Percentiles rank a stretch among this genome's conserved stretches.
Conservation (phyloP, 53 echinoderm and acorn worm genomes). For the Apostichopus leukothele region DNA sequence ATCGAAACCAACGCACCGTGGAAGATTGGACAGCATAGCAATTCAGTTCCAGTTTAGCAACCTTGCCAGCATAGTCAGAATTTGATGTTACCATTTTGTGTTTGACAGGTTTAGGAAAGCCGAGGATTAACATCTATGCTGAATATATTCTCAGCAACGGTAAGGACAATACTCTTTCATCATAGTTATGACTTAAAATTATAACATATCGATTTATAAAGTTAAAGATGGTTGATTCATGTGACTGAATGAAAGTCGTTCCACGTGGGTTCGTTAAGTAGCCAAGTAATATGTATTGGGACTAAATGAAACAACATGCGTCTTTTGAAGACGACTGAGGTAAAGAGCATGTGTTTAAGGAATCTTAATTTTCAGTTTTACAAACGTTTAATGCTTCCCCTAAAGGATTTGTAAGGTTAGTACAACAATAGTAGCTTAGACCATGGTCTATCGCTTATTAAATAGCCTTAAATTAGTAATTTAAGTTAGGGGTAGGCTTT, state of each 20-base stretch:
- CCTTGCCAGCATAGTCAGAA: conserved; percentile 9
- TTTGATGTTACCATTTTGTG: conserved; percentile 36
- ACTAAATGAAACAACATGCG: no score
- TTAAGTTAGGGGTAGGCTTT: no score
- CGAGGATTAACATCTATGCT: conserved; percentile 6
- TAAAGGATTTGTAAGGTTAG: no score
- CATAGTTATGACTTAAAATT: no score
- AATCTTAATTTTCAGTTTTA: no score
- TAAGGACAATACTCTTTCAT: background rate
- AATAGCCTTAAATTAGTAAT: no score
- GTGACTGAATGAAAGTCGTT: background rate
- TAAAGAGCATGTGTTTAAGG: no score
- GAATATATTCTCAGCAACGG: conserved; percentile 2
- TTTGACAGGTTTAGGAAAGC: conserved; percentile 14
- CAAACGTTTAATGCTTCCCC: no score
- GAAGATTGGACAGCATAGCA: conserved; percentile 32
- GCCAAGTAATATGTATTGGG: no score
- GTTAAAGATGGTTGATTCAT: background rate
- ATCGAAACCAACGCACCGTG: conserved; percentile 22
- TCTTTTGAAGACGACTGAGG: no score
- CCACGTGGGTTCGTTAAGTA: background rate
- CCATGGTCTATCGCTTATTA: no score
- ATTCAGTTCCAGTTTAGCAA: conserved; percentile 24
- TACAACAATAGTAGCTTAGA: no score
- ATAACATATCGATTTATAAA: background rate